phyloP scores from a whole-genome alignment of 1,140 invertebrate genomes.

The Pseudoatta argentina region DNA sequence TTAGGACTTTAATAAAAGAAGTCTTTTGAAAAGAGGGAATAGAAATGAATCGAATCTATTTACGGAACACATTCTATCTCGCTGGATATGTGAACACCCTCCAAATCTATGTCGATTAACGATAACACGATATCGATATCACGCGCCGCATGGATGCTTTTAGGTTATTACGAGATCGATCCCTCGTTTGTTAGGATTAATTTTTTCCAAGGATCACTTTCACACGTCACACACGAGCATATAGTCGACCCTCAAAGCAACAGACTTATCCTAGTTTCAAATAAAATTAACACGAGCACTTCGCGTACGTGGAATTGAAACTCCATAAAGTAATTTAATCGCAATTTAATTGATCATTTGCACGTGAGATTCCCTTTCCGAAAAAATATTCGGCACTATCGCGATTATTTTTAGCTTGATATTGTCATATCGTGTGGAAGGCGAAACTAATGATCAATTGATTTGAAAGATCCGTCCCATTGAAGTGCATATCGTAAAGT shows the following conservation, averaged over 20 bases:
- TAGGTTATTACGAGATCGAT: neutral
- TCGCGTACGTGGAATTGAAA: constrained; percentile 5
- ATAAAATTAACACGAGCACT: neutral
- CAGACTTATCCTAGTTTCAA: neutral
- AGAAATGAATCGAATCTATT: neutral
- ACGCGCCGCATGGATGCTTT: neutral
- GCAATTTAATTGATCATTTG: no score
- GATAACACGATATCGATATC: constrained; percentile 13
- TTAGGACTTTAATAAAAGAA: neutral
- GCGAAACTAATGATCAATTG: constrained; percentile 22
- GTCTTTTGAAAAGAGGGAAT: neutral
- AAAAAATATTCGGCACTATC: neutral
- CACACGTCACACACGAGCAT: neutral
- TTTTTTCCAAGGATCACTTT: neutral
- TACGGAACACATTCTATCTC: neutral
- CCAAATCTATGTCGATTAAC: constrained; percentile 20
- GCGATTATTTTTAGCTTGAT: constrained; percentile 2
- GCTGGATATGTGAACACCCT: neutral
- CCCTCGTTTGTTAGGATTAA: constrained; percentile 10
- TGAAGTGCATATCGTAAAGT: constrained; percentile 5
- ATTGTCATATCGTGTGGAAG: no score
- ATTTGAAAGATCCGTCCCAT: constrained; percentile 22
- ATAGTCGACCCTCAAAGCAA: neutral
- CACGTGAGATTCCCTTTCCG: neutral
- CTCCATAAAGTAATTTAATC: neutral